Percentiles rank a stretch among this genome's conserved stretches.
Conservation (phyloP, 1,140 invertebrate species). For the Ectropis grisescens region DNA sequence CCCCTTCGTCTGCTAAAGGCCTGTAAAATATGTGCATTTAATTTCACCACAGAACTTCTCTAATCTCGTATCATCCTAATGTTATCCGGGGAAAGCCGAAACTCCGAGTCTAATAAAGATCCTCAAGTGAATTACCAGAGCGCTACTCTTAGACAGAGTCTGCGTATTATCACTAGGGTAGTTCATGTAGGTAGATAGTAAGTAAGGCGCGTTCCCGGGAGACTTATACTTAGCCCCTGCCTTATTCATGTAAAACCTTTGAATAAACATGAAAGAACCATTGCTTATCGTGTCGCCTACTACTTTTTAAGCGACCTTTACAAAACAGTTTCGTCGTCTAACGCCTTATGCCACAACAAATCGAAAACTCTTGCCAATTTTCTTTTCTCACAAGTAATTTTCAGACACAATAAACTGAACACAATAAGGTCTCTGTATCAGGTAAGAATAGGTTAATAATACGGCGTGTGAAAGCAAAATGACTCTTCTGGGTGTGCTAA, state of each 20-base stretch:
- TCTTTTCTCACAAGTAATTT: conserved; percentile 6
- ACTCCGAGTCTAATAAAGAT: conserved; percentile 49
- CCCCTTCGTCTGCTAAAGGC: no score
- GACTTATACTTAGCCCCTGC: conserved; percentile 47
- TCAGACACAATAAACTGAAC: conserved; percentile 18
- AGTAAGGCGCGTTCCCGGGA: conserved; percentile 16
- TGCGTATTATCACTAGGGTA: conserved; percentile 50
- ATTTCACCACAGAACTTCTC: conserved; percentile 29
- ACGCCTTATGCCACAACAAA: no score
- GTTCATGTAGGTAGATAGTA: no score
- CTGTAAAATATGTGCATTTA: no score
- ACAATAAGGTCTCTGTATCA: conserved; percentile 7
- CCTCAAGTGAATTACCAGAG: conserved; percentile 43
- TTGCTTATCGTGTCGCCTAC: conserved; percentile 8
- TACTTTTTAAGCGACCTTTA: conserved; percentile 20
- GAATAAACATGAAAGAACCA: conserved; percentile 53
- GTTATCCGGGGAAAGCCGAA: conserved; percentile 24
- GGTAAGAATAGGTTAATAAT: conserved; percentile 19
- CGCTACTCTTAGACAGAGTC: conserved; percentile 20
- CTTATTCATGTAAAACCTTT: conserved; percentile 53
- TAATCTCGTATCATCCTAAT: conserved; percentile 37
- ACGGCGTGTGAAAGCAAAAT: conserved; percentile 18
- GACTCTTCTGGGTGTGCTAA: conserved; percentile 35
- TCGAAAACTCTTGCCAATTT: background rate
- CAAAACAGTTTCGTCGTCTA: no score